phyloP scores from a whole-genome alignment of 64 coral and sea anemone species.

The Stylophora pistillata region DNA sequence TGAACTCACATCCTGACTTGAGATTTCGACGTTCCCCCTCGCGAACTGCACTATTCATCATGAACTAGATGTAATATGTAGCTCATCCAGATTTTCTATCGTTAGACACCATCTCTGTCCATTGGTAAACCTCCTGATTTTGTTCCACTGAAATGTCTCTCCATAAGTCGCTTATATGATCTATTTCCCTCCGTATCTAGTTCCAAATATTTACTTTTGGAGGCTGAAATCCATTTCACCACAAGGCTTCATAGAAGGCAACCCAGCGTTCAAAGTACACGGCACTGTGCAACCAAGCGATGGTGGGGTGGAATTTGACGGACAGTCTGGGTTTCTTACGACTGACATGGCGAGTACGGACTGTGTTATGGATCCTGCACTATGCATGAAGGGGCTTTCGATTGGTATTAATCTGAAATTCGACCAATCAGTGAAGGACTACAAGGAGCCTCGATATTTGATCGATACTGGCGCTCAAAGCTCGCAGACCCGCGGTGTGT shows the following conservation, averaged over 20 bases:
- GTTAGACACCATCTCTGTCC: too few species aligned
- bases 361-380: slow-evolving; percentile 66
- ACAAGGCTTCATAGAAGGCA: slow-evolving; percentile 75
- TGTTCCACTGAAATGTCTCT: not conserved
- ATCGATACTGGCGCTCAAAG: slow-evolving; percentile 86
- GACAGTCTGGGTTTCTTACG: slow-evolving; percentile 64
- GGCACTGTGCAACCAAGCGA: slow-evolving; percentile 47
- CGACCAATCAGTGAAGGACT: slow-evolving; percentile 29
- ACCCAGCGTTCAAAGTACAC: slow-evolving; percentile 63
- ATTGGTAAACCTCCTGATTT: too few species aligned
- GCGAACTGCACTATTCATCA: too few species aligned
- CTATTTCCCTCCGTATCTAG: not conserved
- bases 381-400: slow-evolving; percentile 65
- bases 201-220: slow-evolving; percentile 83
- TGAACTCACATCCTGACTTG: too few species aligned
- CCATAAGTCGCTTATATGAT: not conserved
- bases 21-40: too few species aligned
- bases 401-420: slow-evolving; percentile 71
- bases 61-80: too few species aligned
- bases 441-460: slow-evolving; percentile 76
- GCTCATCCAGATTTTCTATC: too few species aligned
- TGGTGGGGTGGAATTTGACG: slow-evolving; percentile 76
- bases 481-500: slow-evolving; percentile 69
- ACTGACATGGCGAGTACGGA: slow-evolving; percentile 54
- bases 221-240: slow-evolving; percentile 40